These are phyloP conservation scores for Falco biarmicus DNA, from an alignment of 2,797 vertebrate species.

Conservation along the genomic window DNA sequence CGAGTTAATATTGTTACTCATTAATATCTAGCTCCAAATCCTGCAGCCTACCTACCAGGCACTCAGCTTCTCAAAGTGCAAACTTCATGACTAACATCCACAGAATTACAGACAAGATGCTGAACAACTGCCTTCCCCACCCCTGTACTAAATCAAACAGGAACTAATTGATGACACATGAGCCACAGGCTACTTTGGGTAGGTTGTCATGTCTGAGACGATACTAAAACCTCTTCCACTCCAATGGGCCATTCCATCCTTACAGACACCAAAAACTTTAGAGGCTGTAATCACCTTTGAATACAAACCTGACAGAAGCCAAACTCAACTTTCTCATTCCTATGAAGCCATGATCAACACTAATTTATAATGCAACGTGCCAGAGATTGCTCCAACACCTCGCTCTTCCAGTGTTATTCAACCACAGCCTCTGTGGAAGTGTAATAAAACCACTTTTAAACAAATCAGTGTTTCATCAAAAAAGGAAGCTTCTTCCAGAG, in stretches of 20 bases:
- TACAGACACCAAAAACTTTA: neutral
- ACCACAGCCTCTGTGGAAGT: neutral
- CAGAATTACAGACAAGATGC: neutral
- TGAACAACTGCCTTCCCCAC: neutral
- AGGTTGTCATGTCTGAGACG: accelerated
- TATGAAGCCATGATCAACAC: neutral
- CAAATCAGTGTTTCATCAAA: neutral
- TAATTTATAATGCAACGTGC: neutral
- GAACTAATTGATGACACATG: accelerated
- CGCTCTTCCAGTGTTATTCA: neutral
- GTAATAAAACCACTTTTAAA: neutral
- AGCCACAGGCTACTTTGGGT: accelerated
- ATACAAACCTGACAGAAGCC: neutral
- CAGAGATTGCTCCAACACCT: neutral
- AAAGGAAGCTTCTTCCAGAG: neutral
- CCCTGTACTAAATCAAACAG: neutral
- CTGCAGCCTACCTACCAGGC: neutral
- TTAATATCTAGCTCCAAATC: neutral
- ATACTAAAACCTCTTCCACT: neutral
- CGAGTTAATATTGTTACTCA: neutral
- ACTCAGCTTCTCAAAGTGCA: neutral
- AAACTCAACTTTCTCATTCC: neutral
- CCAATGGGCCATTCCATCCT: neutral
- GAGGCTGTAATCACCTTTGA: neutral
- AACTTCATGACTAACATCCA: neutral